Evolutionary conservation across 1,140 invertebrate species (phyloP), one percentile per base, ranked within the genome.

Genomic region (Zaprionus kolodkinae): DNA sequence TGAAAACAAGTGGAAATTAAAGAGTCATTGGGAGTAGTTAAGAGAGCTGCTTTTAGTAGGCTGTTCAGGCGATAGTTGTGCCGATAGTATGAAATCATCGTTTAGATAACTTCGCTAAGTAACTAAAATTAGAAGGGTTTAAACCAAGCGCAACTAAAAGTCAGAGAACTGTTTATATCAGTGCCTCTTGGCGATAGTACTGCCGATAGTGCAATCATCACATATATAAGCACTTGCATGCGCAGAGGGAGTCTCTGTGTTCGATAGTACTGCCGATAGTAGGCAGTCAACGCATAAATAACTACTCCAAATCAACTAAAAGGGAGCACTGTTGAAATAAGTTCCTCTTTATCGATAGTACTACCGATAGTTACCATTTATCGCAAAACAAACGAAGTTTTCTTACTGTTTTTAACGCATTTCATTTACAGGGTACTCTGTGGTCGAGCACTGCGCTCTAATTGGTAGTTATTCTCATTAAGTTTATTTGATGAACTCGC

Each of bases 401-500:
- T 40, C 6, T 6, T 59, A 0, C 0, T 21, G 10, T 30, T 30
- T 6, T 43, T 10, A 0, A 6, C 11, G 1, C 25, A 3, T 11
- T 7, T 35, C 1, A 2, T 52, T 36, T n/a, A 12, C 33, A 64
- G 62, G 35, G 48, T 15, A 65, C 38, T 12, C n/a, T 0, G 1
- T 15, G 30, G 36, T 55, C 50, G 21, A 36, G 21, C 33, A 27
- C 3, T 3, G n/a, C 15, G n/a, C 15, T 17, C 1, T 7, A 55
- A 10, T 33, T n/a, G 6, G 17, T 33, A 3, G 1, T 1, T 21
- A 5, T 13, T 59, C 13, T 67, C 38, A 2, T 25, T 61, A 6
- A 3, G 5, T 55, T 21, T 33, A 30, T 36, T 69, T 74, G 36
- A 74, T 63, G 33, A 70, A 45, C 30, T 59, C 59, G 56, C 33